Conservation (phyloP, 2,113 vertebrate genomes). For the Stictonetta naevosa region DNA sequence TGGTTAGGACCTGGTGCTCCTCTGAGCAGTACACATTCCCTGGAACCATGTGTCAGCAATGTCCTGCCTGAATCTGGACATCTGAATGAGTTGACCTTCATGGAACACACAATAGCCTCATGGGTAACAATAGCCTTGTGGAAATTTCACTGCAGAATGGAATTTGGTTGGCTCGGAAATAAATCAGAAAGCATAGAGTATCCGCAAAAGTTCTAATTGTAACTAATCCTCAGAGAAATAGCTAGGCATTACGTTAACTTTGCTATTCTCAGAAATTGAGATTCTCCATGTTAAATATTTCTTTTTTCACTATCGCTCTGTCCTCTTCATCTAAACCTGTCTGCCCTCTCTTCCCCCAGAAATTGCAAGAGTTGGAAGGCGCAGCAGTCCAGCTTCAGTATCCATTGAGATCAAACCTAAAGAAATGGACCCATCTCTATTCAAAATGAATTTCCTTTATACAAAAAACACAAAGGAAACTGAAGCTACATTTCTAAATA, state of each 20-base stretch:
- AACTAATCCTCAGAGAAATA: not conserved
- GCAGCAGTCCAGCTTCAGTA: conserved; percentile 62
- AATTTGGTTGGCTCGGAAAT: conserved; percentile 17
- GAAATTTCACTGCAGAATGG: not conserved
- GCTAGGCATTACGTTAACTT: not conserved
- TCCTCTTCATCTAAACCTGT: conserved; percentile 60
- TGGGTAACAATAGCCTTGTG: not conserved
- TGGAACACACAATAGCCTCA: not conserved
- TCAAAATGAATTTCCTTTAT: conserved; percentile 71
- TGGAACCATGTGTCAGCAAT: not conserved
- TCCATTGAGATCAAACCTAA: conserved; percentile 68
- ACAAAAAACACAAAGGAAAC: conserved; percentile 58
- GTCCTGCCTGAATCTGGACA: not conserved
- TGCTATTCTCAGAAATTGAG: conserved; percentile 16
- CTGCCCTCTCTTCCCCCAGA: conserved; percentile 65
- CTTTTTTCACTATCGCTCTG: conserved; percentile 38
- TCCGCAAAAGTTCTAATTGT: conserved; percentile 41
- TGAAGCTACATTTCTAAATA: conserved; percentile 63
- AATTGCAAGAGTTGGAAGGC: conserved; percentile 61
- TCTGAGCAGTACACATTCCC: not conserved
- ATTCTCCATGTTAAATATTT: conserved; percentile 52
- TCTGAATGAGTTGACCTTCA: not conserved
- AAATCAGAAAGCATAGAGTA: not conserved
- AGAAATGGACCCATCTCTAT: conserved; percentile 71
- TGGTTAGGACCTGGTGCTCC: not conserved